Evolutionary conservation across 1,140 invertebrate genomes (phyloP).

Genomic region (Bombus fervidus): DNA sequence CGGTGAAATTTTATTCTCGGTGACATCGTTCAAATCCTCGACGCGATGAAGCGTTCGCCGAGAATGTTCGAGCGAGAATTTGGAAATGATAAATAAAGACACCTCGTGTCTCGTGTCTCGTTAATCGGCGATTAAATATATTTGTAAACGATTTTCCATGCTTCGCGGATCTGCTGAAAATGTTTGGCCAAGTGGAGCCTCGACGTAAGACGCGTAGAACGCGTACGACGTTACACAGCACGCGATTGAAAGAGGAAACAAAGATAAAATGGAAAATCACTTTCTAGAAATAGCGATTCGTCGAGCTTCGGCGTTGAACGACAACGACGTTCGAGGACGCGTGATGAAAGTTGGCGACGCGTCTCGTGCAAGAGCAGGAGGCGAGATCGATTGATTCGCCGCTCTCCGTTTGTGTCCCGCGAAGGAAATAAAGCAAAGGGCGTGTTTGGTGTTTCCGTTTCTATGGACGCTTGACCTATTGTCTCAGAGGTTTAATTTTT

Average conservation of each 20-base stretch:
- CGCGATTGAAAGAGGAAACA: background rate
- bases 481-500: conserved; percentile 82
- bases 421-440: conserved; percentile 72
- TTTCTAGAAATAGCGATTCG: background rate
- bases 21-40: too few relatives aligned
- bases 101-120: too few relatives aligned
- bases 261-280: background rate
- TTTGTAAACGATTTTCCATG: too few relatives aligned
- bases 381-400: conserved; percentile 28
- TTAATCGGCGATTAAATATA: too few relatives aligned
- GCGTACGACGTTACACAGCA: background rate
- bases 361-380: background rate
- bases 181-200: too few relatives aligned
- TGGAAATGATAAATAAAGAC: too few relatives aligned
- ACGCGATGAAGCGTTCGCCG: too few relatives aligned
- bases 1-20: background rate
- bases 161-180: too few relatives aligned
- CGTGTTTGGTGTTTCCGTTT: conserved; percentile 79
- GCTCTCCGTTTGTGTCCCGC: conserved; percentile 8
- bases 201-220: too few relatives aligned
- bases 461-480: conserved; percentile 83
- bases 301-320: background rate
- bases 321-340: background rate
- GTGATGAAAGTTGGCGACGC: too few relatives aligned
- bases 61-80: too few relatives aligned